Percentiles rank a stretch among this genome's conserved stretches.
These are phyloP conservation scores for Drosophila paranaensis DNA, from an alignment of 2,888 invertebrate genomes.

Conservation along the genomic window DNA sequence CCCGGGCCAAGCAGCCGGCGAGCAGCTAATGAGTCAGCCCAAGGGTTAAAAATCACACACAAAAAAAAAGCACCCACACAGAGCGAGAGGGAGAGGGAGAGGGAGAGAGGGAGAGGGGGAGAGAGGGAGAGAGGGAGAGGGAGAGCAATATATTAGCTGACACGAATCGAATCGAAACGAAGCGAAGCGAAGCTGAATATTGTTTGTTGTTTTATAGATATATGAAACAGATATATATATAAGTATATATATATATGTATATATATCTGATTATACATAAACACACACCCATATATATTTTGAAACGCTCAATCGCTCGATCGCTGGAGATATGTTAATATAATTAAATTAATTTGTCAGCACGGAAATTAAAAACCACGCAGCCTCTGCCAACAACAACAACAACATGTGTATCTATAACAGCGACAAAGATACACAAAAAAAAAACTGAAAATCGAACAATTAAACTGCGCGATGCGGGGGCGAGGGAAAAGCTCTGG, in stretches of 20 bases:
- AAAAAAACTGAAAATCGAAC: conserved; percentile 68
- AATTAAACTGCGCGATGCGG: conserved; percentile 56
- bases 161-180: conserved; percentile 35
- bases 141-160: conserved; percentile 12
- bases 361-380: conserved; percentile 77
- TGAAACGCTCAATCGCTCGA: conserved; percentile 71
- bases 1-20: conserved; percentile 23
- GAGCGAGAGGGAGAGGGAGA: background rate
- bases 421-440: conserved; percentile 50
- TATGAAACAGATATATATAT: background rate
- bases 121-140: background rate
- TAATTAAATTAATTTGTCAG: conserved; percentile 82
- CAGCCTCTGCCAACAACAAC: conserved; percentile 32
- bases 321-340: conserved; percentile 80
- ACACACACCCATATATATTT: background rate
- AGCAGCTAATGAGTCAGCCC: conserved; percentile 71
- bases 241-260: background rate
- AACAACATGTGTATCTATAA: conserved; percentile 55
- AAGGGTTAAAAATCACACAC: conserved; percentile 59
- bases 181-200: conserved; percentile 36
- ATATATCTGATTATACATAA: too few species aligned
- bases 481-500: conserved; percentile 37
- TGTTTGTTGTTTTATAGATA: conserved; percentile 7
- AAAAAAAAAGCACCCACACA: conserved; percentile 22
- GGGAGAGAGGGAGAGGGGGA: background rate